These are phyloP conservation scores for Polypedilum pembai DNA, from an alignment of 1,140 invertebrate genomes.

Conservation along the genomic window DNA sequence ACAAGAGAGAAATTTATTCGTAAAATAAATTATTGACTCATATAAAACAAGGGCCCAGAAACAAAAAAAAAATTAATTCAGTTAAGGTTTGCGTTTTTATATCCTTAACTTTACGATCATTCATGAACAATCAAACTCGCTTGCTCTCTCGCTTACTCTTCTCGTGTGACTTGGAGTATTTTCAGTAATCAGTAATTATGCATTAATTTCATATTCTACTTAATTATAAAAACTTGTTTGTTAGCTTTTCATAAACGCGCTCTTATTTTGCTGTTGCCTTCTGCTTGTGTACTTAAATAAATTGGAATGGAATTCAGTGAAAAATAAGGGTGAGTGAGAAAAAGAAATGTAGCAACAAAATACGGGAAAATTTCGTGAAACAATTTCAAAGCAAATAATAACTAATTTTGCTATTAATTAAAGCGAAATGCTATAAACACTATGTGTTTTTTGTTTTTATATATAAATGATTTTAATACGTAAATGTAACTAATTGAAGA, in stretches of 20 bases:
- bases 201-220: slow-evolving; percentile 19
- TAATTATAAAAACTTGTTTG: slow-evolving; percentile 19
- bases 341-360: not conserved
- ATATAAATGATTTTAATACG: too few species aligned
- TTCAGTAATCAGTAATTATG: slow-evolving; percentile 14
- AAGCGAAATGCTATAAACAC: slow-evolving; percentile 10
- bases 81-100: slow-evolving; percentile 18
- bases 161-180: not conserved
- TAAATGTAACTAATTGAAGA: too few species aligned
- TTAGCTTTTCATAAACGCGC: slow-evolving; percentile 11
- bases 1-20: not conserved
- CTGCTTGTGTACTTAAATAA: not conserved
- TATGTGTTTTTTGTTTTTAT: not conserved
- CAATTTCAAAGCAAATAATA: slow-evolving; percentile 9
- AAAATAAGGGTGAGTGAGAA: not conserved
- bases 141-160: not conserved
- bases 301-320: too few species aligned
- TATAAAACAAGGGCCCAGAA: not conserved
- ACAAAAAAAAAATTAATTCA: not conserved
- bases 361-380: slow-evolving; percentile 16
- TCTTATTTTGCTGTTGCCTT: not conserved
- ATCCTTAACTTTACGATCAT: slow-evolving; percentile 18
- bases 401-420: slow-evolving; percentile 14
- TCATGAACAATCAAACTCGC: slow-evolving; percentile 7
- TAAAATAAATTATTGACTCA: slow-evolving; percentile 19